Evolutionary conservation across 2,888 invertebrate species (phyloP), one percentile per base, ranked within the genome.

Genomic region (Hypomecis atomaria): DNA sequence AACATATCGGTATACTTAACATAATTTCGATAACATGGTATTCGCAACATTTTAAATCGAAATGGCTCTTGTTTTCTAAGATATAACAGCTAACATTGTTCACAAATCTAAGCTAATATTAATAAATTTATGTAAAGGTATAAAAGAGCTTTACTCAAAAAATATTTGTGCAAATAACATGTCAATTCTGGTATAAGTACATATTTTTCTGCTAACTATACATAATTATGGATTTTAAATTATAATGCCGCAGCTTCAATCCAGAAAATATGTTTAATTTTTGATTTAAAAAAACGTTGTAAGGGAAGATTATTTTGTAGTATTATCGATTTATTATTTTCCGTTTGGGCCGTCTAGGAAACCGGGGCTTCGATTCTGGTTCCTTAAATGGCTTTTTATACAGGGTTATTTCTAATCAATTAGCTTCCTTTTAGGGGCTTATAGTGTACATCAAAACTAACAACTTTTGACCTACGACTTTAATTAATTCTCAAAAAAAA

Each of bases 101-200:
- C 9, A 23, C 13, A 45, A 8, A 4, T 45, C 11, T 13, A 48
- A 34, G 7, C 13, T 23, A 45, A 7, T 7, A 4, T 9, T 34
- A 0, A 23, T 42, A 58, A 34, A 37, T 4, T 9, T 53, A 5
- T 53, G 10, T 4, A 40, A 43, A 43, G 36, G 23, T 42, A 48
- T 8, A 47, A 48, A 4, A 23, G 55, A 64, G 64, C 64, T 64
- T 64, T 59, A 64, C 53, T 52, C 42, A 64, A 55, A 23, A 1
- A 59, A 55, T 57, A 52, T 65, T 56, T 52, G 59, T 65, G 59
- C 65, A 65, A 65, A 65, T 65, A 7, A 23, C 52, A 57, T 53
- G 65, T 65, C 65, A 65, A 65, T 65, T 65, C 47, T 40, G 52
- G 56, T 65, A 56, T 48, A 23, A 23, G 23, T 23, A 59, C 34